Evolutionary conservation across 2,797 vertebrate genomes (phyloP), one percentile per base, ranked within the genome.

Genomic region (Geotrypetes seraphini): DNA sequence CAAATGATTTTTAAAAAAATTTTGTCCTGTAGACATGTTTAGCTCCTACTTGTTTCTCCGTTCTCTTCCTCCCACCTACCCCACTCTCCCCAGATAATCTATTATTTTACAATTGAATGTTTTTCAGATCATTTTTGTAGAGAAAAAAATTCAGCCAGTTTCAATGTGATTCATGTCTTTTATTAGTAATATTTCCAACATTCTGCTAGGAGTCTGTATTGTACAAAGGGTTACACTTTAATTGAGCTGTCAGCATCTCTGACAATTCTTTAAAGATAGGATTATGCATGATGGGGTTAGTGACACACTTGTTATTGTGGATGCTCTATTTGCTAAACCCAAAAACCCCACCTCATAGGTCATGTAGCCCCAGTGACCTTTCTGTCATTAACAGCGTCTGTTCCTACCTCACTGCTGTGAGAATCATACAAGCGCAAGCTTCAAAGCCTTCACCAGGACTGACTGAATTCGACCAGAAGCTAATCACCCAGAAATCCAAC

Each of bases 401-500:
- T 78, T 73, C 71, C 78, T 79, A 71, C 75, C 77, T 79, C 80
- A 84, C 80, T 22, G 80, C 80, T 77, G 80, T 72, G 79, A 79
- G 73, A 82, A 84, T 81, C 75, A 85, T 72, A 53, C 77, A 51
- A 55, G 29, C 67, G 71, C 79, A 80, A 75, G 77, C 81, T 81
- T 81, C 72, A 62, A 6, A 77, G 73, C 78, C 71, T 36, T 8
- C 44, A 44, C 40, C 44, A 47, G 44, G 44, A 51, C 78, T 73
- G n/a, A 69, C 79, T 75, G 78, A 71, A 71, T 81, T 79, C 73
- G 70, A 71, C 78, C 79, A 70, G 78, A 75, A 80, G 81, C 78
- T 81, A 83, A 85, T 85, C 79, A 85, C 79, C 79, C 82, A 81
- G 79, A 82, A 84, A 85, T 81, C 79, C 79, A 78, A 76, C 79